phyloP scores from a whole-genome alignment of 1,140 invertebrate genomes.

The Drosophila melanogaster region Release_6_plus_ISO1_MT NT_033777.3:15764501-15765000 shows the following conservation, averaged over 20 bases:
- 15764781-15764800: slow-evolving; percentile 81
- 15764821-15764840: slow-evolving; percentile 81
- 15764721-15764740: background rate
- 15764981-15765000: slow-evolving; percentile 63
- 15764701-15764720: too few relatives aligned
- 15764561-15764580: slow-evolving; percentile 27
- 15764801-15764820: slow-evolving; percentile 82
- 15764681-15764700: too few relatives aligned
- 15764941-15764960: slow-evolving; percentile 73
- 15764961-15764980: slow-evolving; percentile 79
- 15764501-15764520: slow-evolving; percentile 9
- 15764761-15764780: slow-evolving; percentile 82
- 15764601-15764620: slow-evolving; percentile 52
- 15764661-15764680: background rate
- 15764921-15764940: slow-evolving; percentile 28
- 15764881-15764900: background rate
- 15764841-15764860: slow-evolving; percentile 41
- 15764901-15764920: slow-evolving; percentile 6
- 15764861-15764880: slow-evolving; percentile 3
- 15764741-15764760: slow-evolving; percentile 43
- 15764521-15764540: slow-evolving; percentile 14
- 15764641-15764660: slow-evolving; percentile 26
- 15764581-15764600: slow-evolving; percentile 14
- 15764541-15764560: slow-evolving; percentile 54
- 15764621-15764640: slow-evolving; percentile 51